Conservation (phyloP, 2,113 vertebrate species). For the Alexandromys fortis region DNA sequence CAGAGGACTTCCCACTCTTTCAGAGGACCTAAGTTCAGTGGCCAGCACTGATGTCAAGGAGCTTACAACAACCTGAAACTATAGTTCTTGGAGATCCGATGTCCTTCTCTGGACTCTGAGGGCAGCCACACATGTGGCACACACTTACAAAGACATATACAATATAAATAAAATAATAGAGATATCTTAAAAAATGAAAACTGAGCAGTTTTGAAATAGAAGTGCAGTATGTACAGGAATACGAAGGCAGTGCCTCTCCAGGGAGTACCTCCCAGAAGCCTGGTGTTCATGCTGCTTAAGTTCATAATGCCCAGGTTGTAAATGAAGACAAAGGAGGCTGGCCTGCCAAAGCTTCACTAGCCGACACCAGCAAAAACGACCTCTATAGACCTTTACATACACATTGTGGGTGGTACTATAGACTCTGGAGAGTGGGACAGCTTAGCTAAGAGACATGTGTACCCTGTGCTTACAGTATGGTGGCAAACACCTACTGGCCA, state of each 20-base stretch:
- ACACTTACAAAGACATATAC: background rate
- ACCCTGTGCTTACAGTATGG: background rate
- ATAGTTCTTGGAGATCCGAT: background rate
- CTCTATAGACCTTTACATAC: background rate
- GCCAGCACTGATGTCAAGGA: background rate
- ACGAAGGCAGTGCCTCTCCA: background rate
- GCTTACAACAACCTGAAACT: background rate
- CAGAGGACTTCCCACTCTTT: background rate
- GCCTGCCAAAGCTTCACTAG: background rate
- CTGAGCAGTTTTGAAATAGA: background rate
- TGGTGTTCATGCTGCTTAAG: too few relatives aligned
- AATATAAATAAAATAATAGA: background rate
- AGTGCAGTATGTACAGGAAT: background rate
- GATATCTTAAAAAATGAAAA: background rate
- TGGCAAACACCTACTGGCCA: background rate
- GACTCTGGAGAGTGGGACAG: background rate
- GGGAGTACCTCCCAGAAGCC: too few relatives aligned
- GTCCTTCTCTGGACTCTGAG: background rate
- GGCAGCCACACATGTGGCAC: background rate
- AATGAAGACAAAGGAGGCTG: background rate
- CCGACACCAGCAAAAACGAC: background rate
- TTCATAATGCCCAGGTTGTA: background rate
- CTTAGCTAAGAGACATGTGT: constrained; percentile 32
- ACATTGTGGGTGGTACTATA: background rate
- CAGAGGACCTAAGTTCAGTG: background rate